These are phyloP conservation scores for Drosophila carrolli DNA, from an alignment of 1,140 invertebrate genomes.

Conservation along the genomic window DNA sequence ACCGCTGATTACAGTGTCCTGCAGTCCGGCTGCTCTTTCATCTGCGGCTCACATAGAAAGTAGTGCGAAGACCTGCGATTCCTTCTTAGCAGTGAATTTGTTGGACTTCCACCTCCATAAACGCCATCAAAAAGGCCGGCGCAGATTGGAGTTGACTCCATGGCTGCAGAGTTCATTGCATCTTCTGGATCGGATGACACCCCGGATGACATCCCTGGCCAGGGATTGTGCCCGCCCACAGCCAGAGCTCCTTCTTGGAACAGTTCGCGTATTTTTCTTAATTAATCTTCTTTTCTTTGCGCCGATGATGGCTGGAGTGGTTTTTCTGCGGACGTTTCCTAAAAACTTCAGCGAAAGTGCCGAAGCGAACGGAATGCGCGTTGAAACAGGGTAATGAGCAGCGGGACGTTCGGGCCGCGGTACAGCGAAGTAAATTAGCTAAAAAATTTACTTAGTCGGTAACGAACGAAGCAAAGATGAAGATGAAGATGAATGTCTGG, in stretches of 20 bases:
- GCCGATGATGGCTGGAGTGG: conserved; percentile 33
- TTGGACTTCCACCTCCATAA: conserved; percentile 10
- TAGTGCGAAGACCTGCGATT: too few relatives aligned
- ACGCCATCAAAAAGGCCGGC: conserved; percentile 6
- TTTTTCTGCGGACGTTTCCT: conserved; percentile 34
- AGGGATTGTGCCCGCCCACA: too few relatives aligned
- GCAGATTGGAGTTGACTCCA: conserved; percentile 27
- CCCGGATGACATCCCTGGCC: too few relatives aligned
- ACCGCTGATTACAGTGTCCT: conserved; percentile 18
- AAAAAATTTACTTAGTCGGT: conserved; percentile 52
- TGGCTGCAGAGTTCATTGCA: conserved; percentile 20
- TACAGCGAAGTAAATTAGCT: conserved; percentile 56
- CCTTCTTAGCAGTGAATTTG: background rate
- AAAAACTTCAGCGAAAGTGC: conserved; percentile 55
- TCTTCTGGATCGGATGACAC: background rate
- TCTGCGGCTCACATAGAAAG: conserved; percentile 2
- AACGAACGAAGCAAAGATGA: conserved; percentile 38
- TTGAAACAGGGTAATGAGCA: conserved; percentile 20
- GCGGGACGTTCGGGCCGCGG: background rate
- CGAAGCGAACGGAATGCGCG: conserved; percentile 33
- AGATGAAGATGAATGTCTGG: conserved; percentile 53
- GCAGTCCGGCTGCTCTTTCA: conserved; percentile 4
- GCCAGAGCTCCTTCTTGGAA: conserved; percentile 14
- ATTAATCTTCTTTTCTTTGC: conserved; percentile 73
- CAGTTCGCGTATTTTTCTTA: conserved; percentile 73